phyloP scores from a whole-genome alignment of 2,113 vertebrate species.

The Hucho hucho region DNA sequence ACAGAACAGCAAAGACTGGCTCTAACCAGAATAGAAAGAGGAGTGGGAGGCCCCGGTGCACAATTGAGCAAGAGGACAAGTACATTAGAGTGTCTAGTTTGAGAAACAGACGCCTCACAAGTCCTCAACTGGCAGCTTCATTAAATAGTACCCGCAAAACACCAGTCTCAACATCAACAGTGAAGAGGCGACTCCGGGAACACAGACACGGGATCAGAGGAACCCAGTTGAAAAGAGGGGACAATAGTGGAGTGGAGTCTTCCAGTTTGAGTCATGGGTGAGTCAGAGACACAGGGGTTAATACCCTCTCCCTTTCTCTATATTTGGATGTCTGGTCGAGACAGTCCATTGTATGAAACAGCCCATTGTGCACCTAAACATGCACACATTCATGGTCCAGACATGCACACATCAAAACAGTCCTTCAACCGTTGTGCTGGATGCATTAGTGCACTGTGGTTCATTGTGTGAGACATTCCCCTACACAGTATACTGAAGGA shows the following conservation, averaged over 20 bases:
- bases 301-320: constrained; percentile 1
- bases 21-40: no score
- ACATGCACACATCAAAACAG: not conserved
- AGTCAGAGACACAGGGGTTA: constrained; percentile 8
- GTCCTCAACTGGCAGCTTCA: no score
- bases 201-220: not conserved
- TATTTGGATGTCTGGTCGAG: constrained; percentile 6
- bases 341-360: constrained; percentile 34
- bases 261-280: constrained; percentile 1
- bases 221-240: not conserved
- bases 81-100: no score
- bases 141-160: no score
- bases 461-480: not conserved
- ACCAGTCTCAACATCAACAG: no score
- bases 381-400: not conserved
- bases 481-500: no score
- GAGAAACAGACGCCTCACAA: no score
- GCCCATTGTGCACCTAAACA: constrained; percentile 12
- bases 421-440: not conserved
- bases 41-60: no score
- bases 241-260: not conserved
- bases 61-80: no score
- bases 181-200: not conserved
- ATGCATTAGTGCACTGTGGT: not conserved
- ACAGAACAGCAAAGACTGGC: no score